Conservation (phyloP, 2,113 vertebrate genomes). For the Hipposideros armiger region DNA sequence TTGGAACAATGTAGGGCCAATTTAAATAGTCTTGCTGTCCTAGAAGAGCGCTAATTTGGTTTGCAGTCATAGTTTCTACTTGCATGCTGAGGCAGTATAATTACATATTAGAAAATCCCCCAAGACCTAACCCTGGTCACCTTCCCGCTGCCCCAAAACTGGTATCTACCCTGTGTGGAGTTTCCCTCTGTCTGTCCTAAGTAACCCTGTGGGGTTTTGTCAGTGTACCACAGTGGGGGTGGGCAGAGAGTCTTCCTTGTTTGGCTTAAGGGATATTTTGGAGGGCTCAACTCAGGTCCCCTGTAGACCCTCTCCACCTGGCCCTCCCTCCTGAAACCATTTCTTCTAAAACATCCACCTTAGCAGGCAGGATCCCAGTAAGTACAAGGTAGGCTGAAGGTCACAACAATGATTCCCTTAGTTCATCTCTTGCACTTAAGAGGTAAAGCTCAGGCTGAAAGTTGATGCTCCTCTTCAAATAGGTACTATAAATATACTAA, state of each 20-base stretch:
- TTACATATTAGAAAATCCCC: neutral
- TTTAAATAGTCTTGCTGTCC: conserved; percentile 82
- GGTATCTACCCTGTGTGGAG: conserved; percentile 69
- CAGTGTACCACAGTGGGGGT: neutral
- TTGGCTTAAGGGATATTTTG: conserved; percentile 51
- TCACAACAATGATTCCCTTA: neutral
- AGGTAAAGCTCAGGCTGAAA: conserved; percentile 74
- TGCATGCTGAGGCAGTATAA: conserved; percentile 82
- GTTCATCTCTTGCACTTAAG: conserved; percentile 60
- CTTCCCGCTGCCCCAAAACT: conserved; percentile 26
- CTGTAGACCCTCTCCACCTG: neutral
- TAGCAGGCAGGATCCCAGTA: neutral
- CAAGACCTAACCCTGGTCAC: conserved; percentile 57
- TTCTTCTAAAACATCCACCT: neutral
- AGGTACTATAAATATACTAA: conserved; percentile 77
- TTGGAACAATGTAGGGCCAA: conserved; percentile 83
- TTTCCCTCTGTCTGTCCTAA: conserved; percentile 78
- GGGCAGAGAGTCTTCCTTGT: neutral
- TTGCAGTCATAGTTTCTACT: conserved; percentile 83
- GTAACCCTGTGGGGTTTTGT: neutral
- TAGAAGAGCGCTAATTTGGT: conserved; percentile 84
- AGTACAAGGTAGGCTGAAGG: conserved; percentile 20
- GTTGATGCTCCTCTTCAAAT: conserved; percentile 71
- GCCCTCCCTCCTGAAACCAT: neutral
- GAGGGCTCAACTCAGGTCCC: neutral